phyloP scores from a whole-genome alignment of 2,113 vertebrate species.

The Tupaia tana region DNA sequence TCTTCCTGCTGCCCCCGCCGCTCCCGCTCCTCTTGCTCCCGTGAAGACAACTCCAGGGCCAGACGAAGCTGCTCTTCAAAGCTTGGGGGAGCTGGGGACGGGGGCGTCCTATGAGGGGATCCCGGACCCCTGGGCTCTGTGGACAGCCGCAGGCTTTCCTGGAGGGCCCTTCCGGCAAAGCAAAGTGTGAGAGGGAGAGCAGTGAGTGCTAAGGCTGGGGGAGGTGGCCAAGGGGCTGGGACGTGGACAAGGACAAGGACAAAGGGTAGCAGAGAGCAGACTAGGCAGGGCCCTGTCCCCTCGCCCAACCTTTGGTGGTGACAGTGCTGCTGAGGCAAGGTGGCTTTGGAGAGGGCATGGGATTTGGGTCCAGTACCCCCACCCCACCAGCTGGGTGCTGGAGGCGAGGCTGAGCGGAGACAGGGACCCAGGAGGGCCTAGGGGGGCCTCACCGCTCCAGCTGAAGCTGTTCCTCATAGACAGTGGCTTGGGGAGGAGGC shows the following conservation, averaged over 20 bases:
- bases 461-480: constrained; percentile 94
- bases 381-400: not conserved
- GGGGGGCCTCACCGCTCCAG: constrained; percentile 90
- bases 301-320: rapidly evolving
- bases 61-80: constrained; percentile 95
- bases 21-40: constrained; percentile 93
- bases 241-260: not conserved
- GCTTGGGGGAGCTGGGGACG: constrained; percentile 81
- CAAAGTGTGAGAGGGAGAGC: not conserved
- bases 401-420: not conserved
- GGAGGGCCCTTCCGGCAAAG: constrained; percentile 89
- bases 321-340: not conserved
- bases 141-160: constrained; percentile 91
- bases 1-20: constrained; percentile 88
- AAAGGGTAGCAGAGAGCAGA: not conserved
- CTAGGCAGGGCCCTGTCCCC: not conserved
- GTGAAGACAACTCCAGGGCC: constrained; percentile 94
- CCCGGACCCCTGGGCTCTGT: constrained; percentile 74
- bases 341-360: not conserved
- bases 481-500: constrained; percentile 85
- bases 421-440: not conserved
- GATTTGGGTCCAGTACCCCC: not conserved
- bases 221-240: not conserved
- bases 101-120: constrained; percentile 79
- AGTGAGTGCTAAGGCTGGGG: not conserved